Evolutionary conservation across 2,888 invertebrate genomes (phyloP).

Genomic region (Drosophila paucipuncta): DNA sequence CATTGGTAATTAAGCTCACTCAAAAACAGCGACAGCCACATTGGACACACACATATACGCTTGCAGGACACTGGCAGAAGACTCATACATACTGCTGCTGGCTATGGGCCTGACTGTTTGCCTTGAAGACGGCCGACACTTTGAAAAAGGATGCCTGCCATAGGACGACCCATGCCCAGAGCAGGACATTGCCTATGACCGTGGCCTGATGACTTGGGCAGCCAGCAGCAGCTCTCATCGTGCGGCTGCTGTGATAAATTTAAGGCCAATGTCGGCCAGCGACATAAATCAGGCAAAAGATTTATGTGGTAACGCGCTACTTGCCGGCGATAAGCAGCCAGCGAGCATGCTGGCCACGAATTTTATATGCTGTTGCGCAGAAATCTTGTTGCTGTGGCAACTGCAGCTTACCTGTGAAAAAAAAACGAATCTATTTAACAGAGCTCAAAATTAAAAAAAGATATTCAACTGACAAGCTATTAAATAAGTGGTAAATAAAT

Average conservation of each 20-base stretch:
- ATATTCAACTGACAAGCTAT: neutral
- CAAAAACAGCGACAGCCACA: conserved; percentile 47
- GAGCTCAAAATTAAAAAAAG: neutral
- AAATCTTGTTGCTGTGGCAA: conserved; percentile 7
- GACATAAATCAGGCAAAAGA: conserved; percentile 80
- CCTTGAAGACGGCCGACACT: conserved; percentile 68
- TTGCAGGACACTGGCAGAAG: conserved; percentile 11
- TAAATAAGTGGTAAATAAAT: neutral
- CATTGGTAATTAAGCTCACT: conserved; percentile 75
- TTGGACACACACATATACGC: conserved; percentile 11
- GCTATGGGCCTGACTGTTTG: conserved; percentile 48
- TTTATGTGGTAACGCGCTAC: conserved; percentile 77
- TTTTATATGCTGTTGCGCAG: conserved; percentile 2
- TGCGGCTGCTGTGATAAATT: conserved; percentile 67
- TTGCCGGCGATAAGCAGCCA: conserved; percentile 67
- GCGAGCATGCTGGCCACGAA: conserved; percentile 23
- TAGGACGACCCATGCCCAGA: conserved; percentile 43
- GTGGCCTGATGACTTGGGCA: conserved; percentile 31
- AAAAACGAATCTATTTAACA: neutral
- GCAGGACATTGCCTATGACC: conserved; percentile 34
- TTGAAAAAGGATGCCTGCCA: conserved; percentile 68
- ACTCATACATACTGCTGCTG: conserved; percentile 19
- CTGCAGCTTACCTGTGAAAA: conserved; percentile 1
- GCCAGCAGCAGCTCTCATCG: conserved; percentile 61
- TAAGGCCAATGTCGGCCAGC: conserved; percentile 74